Evolutionary conservation across 2,888 invertebrate genomes (phyloP).

Genomic region (Andrena bucephala): DNA sequence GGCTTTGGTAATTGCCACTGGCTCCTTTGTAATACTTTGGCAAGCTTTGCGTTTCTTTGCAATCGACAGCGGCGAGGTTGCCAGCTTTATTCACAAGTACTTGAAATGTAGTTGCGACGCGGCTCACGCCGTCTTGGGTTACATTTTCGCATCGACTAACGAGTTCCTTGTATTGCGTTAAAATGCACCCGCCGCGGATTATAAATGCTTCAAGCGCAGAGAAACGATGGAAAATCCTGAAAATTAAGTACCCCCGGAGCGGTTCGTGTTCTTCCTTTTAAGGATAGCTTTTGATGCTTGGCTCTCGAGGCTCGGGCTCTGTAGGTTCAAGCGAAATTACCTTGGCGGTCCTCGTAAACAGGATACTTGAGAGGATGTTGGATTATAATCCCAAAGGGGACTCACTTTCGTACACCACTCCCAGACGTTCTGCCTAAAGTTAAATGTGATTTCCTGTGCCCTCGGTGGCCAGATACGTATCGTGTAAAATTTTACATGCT

Average conservation of each 20-base stretch:
- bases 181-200: constrained; percentile 35
- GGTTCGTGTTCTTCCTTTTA: constrained; percentile 48
- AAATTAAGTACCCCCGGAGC: constrained; percentile 50
- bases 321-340: constrained; percentile 68
- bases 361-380: constrained; percentile 54
- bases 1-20: neutral
- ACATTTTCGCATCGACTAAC: neutral
- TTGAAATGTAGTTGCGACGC: neutral
- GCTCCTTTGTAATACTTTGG: neutral
- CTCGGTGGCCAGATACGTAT: constrained; percentile 34
- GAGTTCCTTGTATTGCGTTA: constrained; percentile 7
- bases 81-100: neutral
- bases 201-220: constrained; percentile 34
- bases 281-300: constrained; percentile 61
- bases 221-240: constrained; percentile 45
- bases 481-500: constrained; percentile 48
- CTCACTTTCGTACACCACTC: constrained; percentile 44
- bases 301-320: constrained; percentile 34
- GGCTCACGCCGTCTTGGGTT: neutral
- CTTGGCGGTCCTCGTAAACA: constrained; percentile 60
- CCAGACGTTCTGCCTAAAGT: constrained; percentile 53
- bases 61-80: neutral
- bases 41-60: too few species aligned
- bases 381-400: constrained; percentile 71
- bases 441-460: constrained; percentile 61